A percentile compares a stretch with the other conserved stretches of the same genome.
These are phyloP conservation scores for Cyprinodon variegatus DNA, from an alignment of 2,113 vertebrate species.

Conservation along the genomic window DNA sequence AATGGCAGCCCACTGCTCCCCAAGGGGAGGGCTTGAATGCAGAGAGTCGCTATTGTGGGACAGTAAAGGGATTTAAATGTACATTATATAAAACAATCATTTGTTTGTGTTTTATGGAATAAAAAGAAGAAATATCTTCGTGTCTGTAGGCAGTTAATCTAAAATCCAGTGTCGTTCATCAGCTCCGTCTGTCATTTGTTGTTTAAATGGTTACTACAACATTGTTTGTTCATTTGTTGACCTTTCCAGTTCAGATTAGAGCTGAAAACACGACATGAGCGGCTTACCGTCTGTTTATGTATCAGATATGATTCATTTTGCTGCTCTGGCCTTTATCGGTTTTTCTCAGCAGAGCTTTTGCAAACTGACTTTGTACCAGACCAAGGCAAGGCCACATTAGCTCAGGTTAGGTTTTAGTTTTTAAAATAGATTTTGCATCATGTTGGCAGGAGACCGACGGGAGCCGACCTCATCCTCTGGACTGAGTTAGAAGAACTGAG, in stretches of 20 bases:
- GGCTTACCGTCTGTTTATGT: conserved; percentile 42
- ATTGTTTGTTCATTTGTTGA: conserved; percentile 62
- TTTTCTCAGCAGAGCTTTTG: conserved; percentile 39
- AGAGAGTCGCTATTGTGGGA: no score
- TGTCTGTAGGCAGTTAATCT: conserved; percentile 17
- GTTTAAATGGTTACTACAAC: conserved; percentile 37
- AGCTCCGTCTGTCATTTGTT: conserved; percentile 8
- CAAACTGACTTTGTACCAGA: conserved; percentile 49
- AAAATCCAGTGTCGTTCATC: conserved; percentile 9
- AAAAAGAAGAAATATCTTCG: not conserved
- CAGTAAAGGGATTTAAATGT: no score
- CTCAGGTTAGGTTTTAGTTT: not conserved
- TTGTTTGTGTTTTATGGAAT: not conserved
- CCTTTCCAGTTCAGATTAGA: conserved; percentile 44
- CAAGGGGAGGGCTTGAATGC: no score
- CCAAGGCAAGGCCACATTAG: conserved; percentile 8
- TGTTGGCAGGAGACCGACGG: no score
- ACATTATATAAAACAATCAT: no score
- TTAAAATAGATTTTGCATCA: no score
- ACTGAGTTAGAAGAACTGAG: no score
- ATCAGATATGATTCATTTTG: conserved; percentile 33
- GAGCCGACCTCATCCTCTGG: no score
- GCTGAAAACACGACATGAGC: conserved; percentile 41
- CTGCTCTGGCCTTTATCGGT: conserved; percentile 24
- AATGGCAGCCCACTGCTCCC: no score